These are phyloP conservation scores for Auanema freiburgensis DNA, from an alignment of 2,888 invertebrate genomes.

Conservation along the genomic window DNA sequence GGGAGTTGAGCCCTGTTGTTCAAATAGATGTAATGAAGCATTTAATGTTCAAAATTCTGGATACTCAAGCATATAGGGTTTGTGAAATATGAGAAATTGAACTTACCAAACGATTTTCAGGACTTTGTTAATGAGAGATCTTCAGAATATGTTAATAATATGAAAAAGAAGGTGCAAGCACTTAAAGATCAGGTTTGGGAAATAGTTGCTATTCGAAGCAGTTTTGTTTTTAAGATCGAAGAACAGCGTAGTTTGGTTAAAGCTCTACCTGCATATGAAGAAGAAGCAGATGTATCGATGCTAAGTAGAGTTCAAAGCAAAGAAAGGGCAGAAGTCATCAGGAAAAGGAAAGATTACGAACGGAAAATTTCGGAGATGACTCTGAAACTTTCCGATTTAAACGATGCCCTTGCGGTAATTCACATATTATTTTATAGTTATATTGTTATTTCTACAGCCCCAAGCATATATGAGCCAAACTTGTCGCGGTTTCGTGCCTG, in stretches of 20 bases:
- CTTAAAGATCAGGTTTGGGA: slow-evolving; percentile 6
- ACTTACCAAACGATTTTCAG: neutral
- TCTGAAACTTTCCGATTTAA: slow-evolving; percentile 16
- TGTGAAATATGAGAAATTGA: neutral
- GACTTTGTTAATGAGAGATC: slow-evolving; percentile 9
- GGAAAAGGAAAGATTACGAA: slow-evolving; percentile 18
- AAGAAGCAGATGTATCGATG: slow-evolving; percentile 8
- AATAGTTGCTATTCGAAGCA: neutral
- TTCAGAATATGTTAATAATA: neutral
- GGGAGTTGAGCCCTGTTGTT: slow-evolving; percentile 11
- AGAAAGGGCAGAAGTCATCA: slow-evolving; percentile 12
- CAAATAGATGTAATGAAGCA: slow-evolving; percentile 14
- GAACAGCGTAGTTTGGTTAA: slow-evolving; percentile 7
- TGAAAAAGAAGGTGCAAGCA: slow-evolving; percentile 13
- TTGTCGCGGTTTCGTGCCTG: slow-evolving; percentile 11
- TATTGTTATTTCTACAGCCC: neutral
- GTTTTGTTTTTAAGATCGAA: slow-evolving; percentile 5
- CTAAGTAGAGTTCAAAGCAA: slow-evolving; percentile 15
- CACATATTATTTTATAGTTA: neutral
- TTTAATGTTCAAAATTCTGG: slow-evolving; percentile 7
- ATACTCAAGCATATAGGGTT: slow-evolving; percentile 16
- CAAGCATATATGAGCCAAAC: too few species aligned
- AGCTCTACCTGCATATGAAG: slow-evolving; percentile 12
- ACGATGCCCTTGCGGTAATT: slow-evolving; percentile 6
- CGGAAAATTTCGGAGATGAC: slow-evolving; percentile 12